Percentiles rank a stretch among this genome's conserved stretches.
phyloP scores from a whole-genome alignment of 2,113 vertebrate species.

The Hipposideros armiger region DNA sequence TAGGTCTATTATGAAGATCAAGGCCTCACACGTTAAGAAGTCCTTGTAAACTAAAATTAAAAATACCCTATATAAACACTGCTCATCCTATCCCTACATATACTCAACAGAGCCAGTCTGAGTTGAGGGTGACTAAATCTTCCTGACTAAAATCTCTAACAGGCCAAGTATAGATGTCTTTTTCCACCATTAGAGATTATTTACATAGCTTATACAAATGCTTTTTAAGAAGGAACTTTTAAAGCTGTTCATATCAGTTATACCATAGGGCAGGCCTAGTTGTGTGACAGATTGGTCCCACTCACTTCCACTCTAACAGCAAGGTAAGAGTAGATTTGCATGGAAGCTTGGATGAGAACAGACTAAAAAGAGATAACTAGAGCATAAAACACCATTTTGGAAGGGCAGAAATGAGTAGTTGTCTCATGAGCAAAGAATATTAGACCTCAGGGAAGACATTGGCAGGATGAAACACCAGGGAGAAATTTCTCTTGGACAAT shows the following conservation, averaged over 20 bases:
- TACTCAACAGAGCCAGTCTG: neutral
- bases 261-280: neutral
- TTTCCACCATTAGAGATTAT: neutral
- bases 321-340: neutral
- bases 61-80: neutral
- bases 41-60: neutral
- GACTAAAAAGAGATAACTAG: neutral
- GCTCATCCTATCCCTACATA: neutral
- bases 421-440: neutral
- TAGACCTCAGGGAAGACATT: neutral
- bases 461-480: neutral
- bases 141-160: neutral
- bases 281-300: neutral
- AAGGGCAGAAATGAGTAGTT: neutral
- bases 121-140: neutral
- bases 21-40: neutral
- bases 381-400: neutral
- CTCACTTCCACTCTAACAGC: neutral
- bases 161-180: neutral
- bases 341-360: neutral
- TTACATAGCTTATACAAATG: neutral
- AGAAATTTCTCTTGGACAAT: neutral
- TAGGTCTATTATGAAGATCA: neutral
- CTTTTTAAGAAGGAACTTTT: neutral
- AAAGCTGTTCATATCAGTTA: neutral